A percentile compares a stretch with the other conserved stretches of the same genome.
Evolutionary conservation across 2,113 vertebrate species (phyloP).

Genomic region (Poeciliopsis occidentalis): DNA sequence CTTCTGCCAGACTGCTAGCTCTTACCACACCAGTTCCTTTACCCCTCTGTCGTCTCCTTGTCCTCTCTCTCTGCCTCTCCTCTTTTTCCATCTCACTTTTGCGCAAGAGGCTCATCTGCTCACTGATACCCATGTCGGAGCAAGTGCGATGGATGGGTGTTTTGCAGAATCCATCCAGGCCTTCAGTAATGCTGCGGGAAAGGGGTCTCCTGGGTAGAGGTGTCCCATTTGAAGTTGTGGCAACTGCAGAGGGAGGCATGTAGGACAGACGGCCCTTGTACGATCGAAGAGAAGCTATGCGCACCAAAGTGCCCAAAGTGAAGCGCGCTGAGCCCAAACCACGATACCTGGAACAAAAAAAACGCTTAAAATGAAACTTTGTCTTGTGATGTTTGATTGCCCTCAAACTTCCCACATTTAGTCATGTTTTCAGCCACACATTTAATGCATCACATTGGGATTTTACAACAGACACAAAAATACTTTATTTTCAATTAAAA

Average conservation of each 20-base stretch:
- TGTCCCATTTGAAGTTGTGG: slow-evolving; percentile 61
- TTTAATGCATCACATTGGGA: background rate
- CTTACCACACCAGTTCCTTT: slow-evolving; percentile 78
- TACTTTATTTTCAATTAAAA: no score
- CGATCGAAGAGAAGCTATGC: slow-evolving; percentile 86
- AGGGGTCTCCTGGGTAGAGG: slow-evolving; percentile 76
- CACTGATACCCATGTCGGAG: slow-evolving; percentile 88
- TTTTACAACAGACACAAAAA: background rate
- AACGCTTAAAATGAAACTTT: background rate
- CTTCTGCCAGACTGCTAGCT: slow-evolving; percentile 82
- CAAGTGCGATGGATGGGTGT: slow-evolving; percentile 87
- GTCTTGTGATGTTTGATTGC: background rate
- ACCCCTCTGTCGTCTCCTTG: slow-evolving; percentile 72
- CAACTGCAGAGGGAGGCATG: slow-evolving; percentile 82
- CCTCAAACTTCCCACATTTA: background rate
- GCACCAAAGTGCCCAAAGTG: slow-evolving; percentile 86
- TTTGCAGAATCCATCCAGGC: slow-evolving; percentile 76
- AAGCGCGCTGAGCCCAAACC: slow-evolving; percentile 89
- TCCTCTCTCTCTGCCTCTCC: slow-evolving; percentile 70
- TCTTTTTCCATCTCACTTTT: slow-evolving; percentile 76
- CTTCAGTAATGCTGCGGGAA: slow-evolving; percentile 83
- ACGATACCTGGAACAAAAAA: slow-evolving; percentile 75
- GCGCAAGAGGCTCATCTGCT: slow-evolving; percentile 82
- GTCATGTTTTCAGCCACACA: background rate
- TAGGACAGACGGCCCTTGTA: slow-evolving; percentile 91